These are phyloP conservation scores for Villa cingulata DNA, from an alignment of 2,888 invertebrate genomes.

Conservation along the genomic window DNA sequence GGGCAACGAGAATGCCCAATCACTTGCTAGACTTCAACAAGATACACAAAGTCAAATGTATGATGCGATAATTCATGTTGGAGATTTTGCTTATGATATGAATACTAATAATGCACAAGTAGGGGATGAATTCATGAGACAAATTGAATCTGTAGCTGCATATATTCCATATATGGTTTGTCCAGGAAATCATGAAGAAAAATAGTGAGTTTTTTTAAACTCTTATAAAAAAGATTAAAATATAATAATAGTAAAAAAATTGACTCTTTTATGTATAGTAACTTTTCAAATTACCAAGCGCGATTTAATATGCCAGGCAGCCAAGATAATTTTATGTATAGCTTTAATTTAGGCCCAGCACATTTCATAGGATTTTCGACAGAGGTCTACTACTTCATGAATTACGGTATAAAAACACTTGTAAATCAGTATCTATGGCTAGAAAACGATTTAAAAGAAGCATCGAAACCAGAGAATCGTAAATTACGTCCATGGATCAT, in stretches of 20 bases:
- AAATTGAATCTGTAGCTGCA: conserved; percentile 79
- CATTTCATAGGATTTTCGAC: conserved; percentile 88
- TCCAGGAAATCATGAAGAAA: conserved; percentile 83
- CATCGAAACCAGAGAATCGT: conserved; percentile 62
- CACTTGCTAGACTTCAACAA: conserved; percentile 68
- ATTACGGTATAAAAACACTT: conserved; percentile 71
- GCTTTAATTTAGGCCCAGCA: conserved; percentile 76
- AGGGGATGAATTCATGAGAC: conserved; percentile 88
- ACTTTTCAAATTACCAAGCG: conserved; percentile 87
- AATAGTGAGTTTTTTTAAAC: conserved; percentile 51
- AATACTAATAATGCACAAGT: conserved; percentile 61
- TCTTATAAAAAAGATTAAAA: neutral
- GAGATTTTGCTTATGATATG: conserved; percentile 94
- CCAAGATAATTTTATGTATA: conserved; percentile 56
- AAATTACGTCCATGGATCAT: conserved; percentile 65
- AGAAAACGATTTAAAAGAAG: conserved; percentile 60
- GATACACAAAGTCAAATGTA: conserved; percentile 68
- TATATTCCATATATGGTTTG: conserved; percentile 86
- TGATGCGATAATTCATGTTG: conserved; percentile 81
- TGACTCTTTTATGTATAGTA: conserved; percentile 42
- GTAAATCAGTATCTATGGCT: conserved; percentile 78
- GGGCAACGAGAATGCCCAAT: conserved; percentile 81
- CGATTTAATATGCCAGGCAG: conserved; percentile 84
- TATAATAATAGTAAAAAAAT: neutral
- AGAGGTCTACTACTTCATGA: conserved; percentile 84